Percentiles rank a stretch among this genome's conserved stretches.
Evolutionary conservation across 2,797 vertebrate genomes (phyloP).

Genomic region (Coreius guichenoti): DNA sequence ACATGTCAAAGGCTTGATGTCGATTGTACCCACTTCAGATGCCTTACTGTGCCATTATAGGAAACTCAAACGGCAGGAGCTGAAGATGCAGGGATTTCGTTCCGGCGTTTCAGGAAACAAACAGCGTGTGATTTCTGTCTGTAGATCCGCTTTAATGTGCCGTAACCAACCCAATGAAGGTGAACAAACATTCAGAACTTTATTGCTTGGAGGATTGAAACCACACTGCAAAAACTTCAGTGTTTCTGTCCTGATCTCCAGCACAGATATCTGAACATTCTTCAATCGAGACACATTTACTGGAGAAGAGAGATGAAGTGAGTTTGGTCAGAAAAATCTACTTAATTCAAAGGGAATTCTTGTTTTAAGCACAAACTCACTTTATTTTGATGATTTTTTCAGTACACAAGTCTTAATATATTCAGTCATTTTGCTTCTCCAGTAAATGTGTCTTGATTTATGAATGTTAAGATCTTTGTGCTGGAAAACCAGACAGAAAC

Average conservation of each 20-base stretch:
- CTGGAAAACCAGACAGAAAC: neutral
- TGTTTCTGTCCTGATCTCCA: neutral
- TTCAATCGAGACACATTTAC: neutral
- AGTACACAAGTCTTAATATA: neutral
- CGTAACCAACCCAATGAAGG: neutral
- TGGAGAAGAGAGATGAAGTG: neutral
- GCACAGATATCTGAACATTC: neutral
- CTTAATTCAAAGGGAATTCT: no score
- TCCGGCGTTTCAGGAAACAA: neutral
- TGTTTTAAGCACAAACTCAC: neutral
- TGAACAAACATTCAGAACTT: conserved; percentile 3
- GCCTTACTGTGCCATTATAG: conserved; percentile 10
- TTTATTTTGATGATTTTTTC: neutral
- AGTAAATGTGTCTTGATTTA: neutral
- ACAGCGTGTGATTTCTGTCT: neutral
- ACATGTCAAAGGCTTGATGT: neutral
- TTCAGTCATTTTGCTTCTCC: neutral
- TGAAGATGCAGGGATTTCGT: neutral
- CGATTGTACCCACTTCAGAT: neutral
- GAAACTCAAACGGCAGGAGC: neutral
- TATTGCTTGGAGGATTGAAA: neutral
- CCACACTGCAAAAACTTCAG: neutral
- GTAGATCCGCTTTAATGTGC: neutral
- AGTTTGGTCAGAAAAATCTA: no score
- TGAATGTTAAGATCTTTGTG: neutral